Evolutionary conservation across 2,888 invertebrate species (phyloP).

Genomic region (Biston betularia): DNA sequence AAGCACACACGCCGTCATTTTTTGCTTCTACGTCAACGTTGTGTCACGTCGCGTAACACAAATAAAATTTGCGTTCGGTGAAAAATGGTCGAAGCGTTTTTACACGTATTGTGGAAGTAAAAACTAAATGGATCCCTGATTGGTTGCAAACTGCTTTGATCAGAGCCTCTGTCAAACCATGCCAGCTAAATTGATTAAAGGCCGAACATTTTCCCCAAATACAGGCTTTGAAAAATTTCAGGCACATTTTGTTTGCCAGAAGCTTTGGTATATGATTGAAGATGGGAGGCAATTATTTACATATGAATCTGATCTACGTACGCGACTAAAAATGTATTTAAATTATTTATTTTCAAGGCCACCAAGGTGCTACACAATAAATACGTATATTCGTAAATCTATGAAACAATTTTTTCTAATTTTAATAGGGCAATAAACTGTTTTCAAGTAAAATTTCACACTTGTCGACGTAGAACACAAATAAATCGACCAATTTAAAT

Average conservation of each 20-base stretch:
- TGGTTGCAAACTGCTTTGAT: conserved; percentile 13
- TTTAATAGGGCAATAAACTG: conserved; percentile 66
- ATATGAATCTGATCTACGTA: background rate
- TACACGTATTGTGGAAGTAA: conserved; percentile 1
- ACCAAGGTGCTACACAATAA: no score
- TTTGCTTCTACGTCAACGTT: conserved; percentile 3
- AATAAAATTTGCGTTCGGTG: conserved; percentile 15
- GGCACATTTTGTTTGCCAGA: conserved; percentile 1
- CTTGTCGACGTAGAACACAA: conserved; percentile 62
- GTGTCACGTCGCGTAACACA: conserved; percentile 7
- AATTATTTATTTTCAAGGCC: background rate
- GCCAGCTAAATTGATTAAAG: conserved; percentile 10
- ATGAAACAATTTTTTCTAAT: conserved; percentile 59
- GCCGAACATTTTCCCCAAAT: background rate
- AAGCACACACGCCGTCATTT: conserved; percentile 15
- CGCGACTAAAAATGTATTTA: no score
- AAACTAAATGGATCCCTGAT: conserved; percentile 2
- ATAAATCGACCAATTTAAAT: conserved; percentile 71
- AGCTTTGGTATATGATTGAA: background rate
- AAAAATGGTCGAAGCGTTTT: conserved; percentile 4
- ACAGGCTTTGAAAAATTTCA: background rate
- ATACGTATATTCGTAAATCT: conserved; percentile 32
- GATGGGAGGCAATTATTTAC: background rate
- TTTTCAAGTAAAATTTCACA: conserved; percentile 66
- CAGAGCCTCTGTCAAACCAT: conserved; percentile 13